These are phyloP conservation scores for Plotosus lineatus DNA, from an alignment of 2,113 vertebrate genomes.

Conservation along the genomic window DNA sequence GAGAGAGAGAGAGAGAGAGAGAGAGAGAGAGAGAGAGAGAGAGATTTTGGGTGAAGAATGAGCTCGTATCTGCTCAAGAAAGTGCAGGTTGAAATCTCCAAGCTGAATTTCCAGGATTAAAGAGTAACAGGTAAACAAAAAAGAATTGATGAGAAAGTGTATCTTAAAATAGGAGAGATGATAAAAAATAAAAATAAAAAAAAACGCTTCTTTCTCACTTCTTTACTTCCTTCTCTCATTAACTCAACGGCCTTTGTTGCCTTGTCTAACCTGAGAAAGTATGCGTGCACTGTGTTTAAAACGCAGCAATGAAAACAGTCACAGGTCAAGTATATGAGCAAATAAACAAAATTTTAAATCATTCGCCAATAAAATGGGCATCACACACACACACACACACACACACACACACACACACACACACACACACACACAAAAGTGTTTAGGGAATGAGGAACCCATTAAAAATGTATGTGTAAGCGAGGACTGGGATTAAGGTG, in stretches of 20 bases:
- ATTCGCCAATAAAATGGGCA: neutral
- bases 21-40: neutral
- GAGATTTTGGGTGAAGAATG: conserved; percentile 22
- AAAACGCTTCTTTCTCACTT: neutral
- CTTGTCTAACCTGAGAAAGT: neutral
- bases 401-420: too few relatives aligned
- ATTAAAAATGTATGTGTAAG: neutral
- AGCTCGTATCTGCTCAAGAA: conserved; percentile 35
- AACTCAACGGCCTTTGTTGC: neutral
- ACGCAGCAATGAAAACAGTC: conserved; percentile 12
- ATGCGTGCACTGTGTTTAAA: neutral
- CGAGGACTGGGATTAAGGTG: neutral
- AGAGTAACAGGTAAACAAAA: neutral
- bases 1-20: neutral
- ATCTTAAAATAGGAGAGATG: conserved; percentile 10
- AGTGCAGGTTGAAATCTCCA: neutral
- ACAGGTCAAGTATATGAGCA: neutral
- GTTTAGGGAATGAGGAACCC: neutral
- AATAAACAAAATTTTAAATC: neutral
- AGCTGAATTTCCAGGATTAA: conserved; percentile 3
- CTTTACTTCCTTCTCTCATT: neutral
- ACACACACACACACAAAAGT: too few relatives aligned
- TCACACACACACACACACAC: too few relatives aligned
- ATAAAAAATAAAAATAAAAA: conserved; percentile 24
- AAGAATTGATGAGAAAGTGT: neutral